Percentiles rank a stretch among this genome's conserved stretches.
Conservation (phyloP, 92 coral and sea anemone genomes). For the Epizoanthus rinbou region DNA sequence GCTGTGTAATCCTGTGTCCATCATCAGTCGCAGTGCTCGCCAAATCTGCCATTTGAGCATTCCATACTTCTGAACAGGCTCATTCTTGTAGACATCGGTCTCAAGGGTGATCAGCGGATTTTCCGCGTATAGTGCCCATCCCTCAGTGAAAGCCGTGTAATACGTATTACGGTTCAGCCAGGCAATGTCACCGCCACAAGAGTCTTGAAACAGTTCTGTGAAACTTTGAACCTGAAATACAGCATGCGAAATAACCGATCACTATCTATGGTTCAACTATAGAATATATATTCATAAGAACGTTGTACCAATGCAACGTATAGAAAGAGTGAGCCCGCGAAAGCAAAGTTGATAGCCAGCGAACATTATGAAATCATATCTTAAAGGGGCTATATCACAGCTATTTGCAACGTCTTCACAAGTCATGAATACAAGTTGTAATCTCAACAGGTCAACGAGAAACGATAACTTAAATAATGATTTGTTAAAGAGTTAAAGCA, state of each 20-base stretch:
- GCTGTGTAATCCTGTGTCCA: constrained; percentile 95
- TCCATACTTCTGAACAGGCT: constrained; percentile 91
- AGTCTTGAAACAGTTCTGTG: constrained; percentile 77
- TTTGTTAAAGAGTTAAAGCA: no score
- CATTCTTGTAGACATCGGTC: constrained; percentile 75
- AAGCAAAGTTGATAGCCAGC: no score
- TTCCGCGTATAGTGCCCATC: constrained; percentile 99
- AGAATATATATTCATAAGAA: no score
- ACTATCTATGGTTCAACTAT: background rate
- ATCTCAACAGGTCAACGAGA: no score
- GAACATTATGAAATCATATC: no score
- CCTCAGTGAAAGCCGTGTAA: constrained; percentile 94
- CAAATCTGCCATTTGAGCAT: constrained; percentile 99
- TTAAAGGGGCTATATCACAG: no score
- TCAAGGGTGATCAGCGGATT: constrained; percentile 86
- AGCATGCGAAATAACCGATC: background rate
- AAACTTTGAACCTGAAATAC: constrained; percentile 77
- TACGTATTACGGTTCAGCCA: constrained; percentile 77
- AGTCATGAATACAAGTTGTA: no score
- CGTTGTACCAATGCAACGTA: no score
- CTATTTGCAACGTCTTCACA: no score
- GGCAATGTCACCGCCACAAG: constrained; percentile 75
- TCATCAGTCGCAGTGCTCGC: constrained; percentile 96
- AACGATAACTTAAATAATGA: no score
- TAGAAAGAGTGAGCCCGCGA: no score